Conservation (phyloP, 1,140 invertebrate genomes). For the Meloidogyne exigua region DNA sequence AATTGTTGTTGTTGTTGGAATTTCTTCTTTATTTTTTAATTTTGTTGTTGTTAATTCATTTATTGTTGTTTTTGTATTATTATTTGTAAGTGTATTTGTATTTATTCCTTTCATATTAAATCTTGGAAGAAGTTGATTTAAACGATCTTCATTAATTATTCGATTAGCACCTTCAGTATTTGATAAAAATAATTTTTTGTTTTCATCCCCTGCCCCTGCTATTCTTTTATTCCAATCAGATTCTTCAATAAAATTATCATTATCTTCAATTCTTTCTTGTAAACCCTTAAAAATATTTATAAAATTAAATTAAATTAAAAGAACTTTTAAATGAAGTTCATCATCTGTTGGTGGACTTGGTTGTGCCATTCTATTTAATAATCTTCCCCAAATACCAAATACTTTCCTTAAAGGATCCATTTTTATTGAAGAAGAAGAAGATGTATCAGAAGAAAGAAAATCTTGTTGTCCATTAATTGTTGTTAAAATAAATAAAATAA, state of each 20-base stretch:
- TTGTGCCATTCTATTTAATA: slow-evolving; percentile 39
- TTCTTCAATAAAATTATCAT: slow-evolving; percentile 23
- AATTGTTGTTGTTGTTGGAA: slow-evolving; percentile 24
- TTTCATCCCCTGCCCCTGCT: neutral
- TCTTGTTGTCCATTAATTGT: neutral
- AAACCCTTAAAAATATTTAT: neutral
- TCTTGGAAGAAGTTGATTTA: slow-evolving; percentile 31
- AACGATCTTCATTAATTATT: slow-evolving; percentile 31
- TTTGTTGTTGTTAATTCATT: slow-evolving; percentile 15
- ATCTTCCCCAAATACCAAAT: slow-evolving; percentile 33
- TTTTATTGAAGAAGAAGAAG: neutral
- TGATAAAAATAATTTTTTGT: neutral
- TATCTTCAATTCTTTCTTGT: slow-evolving; percentile 8
- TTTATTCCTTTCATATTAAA: slow-evolving; percentile 21
- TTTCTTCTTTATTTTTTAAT: slow-evolving; percentile 22
- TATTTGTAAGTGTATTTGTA: slow-evolving; percentile 3
- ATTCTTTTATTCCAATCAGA: slow-evolving; percentile 9
- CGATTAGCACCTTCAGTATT: slow-evolving; percentile 15
- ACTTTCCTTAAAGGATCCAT: slow-evolving; percentile 32
- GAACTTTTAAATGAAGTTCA: slow-evolving; percentile 33
- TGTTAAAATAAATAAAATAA: neutral
- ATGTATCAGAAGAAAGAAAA: slow-evolving; percentile 1
- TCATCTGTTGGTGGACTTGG: slow-evolving; percentile 35
- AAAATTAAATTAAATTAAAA: neutral
- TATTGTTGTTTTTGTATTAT: neutral